Evolutionary conservation across 2,113 vertebrate species (phyloP).

Genomic region (Paratilapia polleni): DNA sequence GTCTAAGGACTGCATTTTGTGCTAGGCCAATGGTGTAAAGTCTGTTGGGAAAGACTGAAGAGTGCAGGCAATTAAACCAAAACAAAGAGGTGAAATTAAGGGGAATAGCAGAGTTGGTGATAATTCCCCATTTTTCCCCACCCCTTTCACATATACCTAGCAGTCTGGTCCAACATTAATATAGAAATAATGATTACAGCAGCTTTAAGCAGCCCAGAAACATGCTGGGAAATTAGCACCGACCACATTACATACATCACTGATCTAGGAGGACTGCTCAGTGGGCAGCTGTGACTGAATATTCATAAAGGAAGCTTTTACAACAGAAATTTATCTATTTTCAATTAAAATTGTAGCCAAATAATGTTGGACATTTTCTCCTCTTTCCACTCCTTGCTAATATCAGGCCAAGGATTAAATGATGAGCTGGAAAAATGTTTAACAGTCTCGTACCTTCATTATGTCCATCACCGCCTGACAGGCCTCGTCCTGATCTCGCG

Average conservation of each 20-base stretch:
- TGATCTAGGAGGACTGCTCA: background rate
- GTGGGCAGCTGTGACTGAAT: background rate
- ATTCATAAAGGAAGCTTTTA: background rate
- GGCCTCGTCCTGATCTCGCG: slow-evolving; percentile 86
- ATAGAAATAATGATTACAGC: background rate
- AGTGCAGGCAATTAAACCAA: background rate
- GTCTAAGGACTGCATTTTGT: background rate
- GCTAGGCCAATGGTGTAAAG: background rate
- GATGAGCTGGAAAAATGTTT: background rate
- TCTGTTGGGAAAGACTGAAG: background rate
- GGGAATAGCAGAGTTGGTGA: background rate
- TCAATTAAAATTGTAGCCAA: background rate
- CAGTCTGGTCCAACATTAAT: background rate
- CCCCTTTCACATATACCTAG: background rate
- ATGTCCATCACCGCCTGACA: slow-evolving; percentile 92
- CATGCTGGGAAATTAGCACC: background rate
- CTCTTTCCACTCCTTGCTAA: background rate
- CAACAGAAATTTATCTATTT: background rate
- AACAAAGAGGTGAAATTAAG: background rate
- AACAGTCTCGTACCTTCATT: slow-evolving; percentile 84
- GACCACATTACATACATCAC: background rate
- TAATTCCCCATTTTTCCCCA: background rate
- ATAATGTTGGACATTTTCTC: background rate
- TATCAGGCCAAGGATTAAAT: background rate
- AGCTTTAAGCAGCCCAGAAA: background rate